phyloP scores from a whole-genome alignment of 1,140 invertebrate genomes.

The Akabosia matsudoensis region DNA sequence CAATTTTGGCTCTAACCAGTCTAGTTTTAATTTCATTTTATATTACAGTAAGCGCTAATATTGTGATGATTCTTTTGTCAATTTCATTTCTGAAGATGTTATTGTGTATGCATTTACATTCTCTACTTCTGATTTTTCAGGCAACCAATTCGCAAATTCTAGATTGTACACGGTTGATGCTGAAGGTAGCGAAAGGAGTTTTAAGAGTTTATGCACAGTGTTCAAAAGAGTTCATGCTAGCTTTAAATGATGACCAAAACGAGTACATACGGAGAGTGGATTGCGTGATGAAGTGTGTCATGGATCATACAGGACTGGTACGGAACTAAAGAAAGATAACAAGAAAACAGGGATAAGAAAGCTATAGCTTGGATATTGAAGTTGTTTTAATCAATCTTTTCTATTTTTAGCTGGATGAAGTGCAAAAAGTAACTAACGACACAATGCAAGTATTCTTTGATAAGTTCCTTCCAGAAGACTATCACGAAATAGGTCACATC shows the following conservation, averaged over 20 bases:
- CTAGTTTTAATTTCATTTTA: too few relatives aligned
- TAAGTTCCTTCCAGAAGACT: conserved; percentile 30
- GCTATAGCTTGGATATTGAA: not conserved
- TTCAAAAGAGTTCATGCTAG: conserved; percentile 26
- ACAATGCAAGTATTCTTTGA: conserved; percentile 38
- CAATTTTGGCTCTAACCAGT: too few relatives aligned
- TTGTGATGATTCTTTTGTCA: not conserved
- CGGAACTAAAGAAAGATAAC: not conserved
- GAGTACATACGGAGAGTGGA: conserved; percentile 2
- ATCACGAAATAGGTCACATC: conserved; percentile 29
- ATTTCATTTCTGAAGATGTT: not conserved
- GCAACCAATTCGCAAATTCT: not conserved
- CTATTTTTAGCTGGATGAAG: conserved; percentile 16
- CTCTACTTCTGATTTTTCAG: not conserved
- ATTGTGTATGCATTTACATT: not conserved
- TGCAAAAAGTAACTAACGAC: conserved; percentile 26
- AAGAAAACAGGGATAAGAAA: not conserved
- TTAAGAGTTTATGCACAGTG: conserved; percentile 27
- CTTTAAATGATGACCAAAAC: not conserved
- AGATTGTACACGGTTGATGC: not conserved
- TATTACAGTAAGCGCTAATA: not conserved
- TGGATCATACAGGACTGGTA: conserved; percentile 33
- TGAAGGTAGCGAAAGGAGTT: conserved; percentile 28
- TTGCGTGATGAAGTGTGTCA: conserved; percentile 37
- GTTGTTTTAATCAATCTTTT: not conserved